Base-by-base conservation (phyloP, 2,797 vertebrate species). In the Diceros bicornis region DNA sequence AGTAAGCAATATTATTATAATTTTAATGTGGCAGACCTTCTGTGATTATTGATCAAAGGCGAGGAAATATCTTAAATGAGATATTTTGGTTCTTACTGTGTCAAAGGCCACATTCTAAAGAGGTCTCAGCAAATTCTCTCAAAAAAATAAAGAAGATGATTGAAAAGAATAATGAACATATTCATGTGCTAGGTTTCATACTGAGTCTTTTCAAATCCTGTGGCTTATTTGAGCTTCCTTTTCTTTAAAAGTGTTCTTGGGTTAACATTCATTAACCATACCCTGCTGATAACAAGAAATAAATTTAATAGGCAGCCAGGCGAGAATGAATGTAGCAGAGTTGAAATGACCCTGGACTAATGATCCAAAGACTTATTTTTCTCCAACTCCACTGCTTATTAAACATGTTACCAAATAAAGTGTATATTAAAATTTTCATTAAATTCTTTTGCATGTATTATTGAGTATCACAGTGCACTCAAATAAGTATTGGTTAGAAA, bases 191-290 rank as follows among this genome's bases (percentile, higher is more conserved):
- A 72, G 78, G 55, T 94, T 93, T 94, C 91, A 92, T 68, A 79
- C 8, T n/a, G 94, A 77, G 81, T 85, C 87, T 87, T 84, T 98
- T 96, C 50, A 78, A 92, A 72, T 81, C 89, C 85, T 71, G 29
- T 64, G 29, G 14, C 21, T 92, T 88, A 74, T 68, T 74, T 82
- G 72, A 96, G 57, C 9, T 89, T 82, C 32, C 6, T 85, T 82
- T 83, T 96, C 69, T 47, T 18, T 32, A 27, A 27, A 94, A 87
- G 44, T 91, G 64, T 91, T 91, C 74, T 85, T 95, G 93, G 89
- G 93, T 93, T 97, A 96, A 93, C 78, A 96, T 90, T 96, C 88
- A 94, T 96, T 97, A 97, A 62, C 94, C 68, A 64, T 93, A 79
- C 2, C 66, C 79, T 57, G n/a, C 92, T 97, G 74, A 72, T 84